Base-by-base conservation (phyloP, 1,140 invertebrate species). In the Drosophila malerkotliana region DNA sequence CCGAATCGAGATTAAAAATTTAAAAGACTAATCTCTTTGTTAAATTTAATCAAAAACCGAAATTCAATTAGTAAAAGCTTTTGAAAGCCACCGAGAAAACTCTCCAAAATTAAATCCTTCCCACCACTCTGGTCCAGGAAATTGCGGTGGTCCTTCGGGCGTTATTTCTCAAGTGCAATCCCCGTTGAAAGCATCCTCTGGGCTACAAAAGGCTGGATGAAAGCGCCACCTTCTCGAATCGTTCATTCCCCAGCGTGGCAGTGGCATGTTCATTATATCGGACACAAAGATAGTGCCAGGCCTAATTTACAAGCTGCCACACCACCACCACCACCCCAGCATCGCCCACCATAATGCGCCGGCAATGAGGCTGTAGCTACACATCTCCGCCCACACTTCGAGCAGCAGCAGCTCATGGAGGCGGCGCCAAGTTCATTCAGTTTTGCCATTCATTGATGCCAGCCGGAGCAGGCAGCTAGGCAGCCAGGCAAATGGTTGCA, bases 361-460 rank as follows among this genome's bases (percentile, higher is more conserved):
- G 32, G 52, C 72, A 74, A 44, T 41, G 44, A 60, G 30, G 10
- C 39, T 47, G 39, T 24, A 52, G 39, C 56, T 24, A 47, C 72
- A 62, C 48, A 56, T 67, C 67, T 51, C 28, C 52, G 51, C 45
- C 62, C 63, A 41, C 66, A 12, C 14, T 26, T 51, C 41, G 8
- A 6, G 9, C 15, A 28, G 41, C 15, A 28, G 41, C 44, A 57
- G 28, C 26, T 62, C 51, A 52, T 44, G 26, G 26, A 66, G 68
- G 34, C 56, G 41, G 53, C 71, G 37, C 47, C 59, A 85, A 84
- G 81, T 84, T 84, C 81, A 84, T 84, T 84, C 77, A 80, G 58
- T 77, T 69, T 58, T 52, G 61, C 61, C 81, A 85, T 85, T 84
- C 80, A 84, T 84, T 84, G 80, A 79, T 47, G 52, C 37, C 47